These are phyloP conservation scores for Choristoneura fumiferana DNA, from an alignment of 1,140 invertebrate genomes.

Conservation along the genomic window DNA sequence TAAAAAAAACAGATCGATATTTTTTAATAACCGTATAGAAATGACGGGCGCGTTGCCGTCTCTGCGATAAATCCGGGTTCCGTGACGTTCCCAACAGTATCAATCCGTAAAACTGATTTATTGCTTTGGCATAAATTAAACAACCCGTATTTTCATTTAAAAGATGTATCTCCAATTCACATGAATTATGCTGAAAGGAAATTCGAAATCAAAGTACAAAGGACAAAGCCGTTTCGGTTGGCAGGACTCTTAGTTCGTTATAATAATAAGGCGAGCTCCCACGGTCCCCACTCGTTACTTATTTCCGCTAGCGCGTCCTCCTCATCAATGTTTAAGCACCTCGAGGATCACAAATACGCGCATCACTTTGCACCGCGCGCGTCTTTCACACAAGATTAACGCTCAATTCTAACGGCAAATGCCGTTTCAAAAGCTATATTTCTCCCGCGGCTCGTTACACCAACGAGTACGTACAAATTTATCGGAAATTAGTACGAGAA, in stretches of 20 bases:
- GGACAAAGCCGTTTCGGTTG: no score
- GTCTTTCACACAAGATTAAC: slow-evolving; percentile 75
- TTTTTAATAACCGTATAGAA: background rate
- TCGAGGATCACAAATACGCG: slow-evolving; percentile 35
- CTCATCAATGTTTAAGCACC: slow-evolving; percentile 18
- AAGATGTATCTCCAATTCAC: no score
- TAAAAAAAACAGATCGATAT: background rate
- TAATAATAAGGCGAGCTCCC: background rate
- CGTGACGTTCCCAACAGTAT: background rate
- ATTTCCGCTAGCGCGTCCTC: slow-evolving; percentile 8
- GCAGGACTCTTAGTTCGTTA: slow-evolving; percentile 3
- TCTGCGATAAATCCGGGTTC: background rate
- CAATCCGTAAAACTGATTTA: slow-evolving; percentile 1
- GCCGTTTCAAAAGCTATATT: slow-evolving; percentile 73
- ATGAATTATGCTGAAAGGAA: no score
- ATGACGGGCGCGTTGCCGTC: background rate
- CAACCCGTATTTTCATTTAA: no score
- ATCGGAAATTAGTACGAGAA: slow-evolving; percentile 67
- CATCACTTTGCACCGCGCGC: slow-evolving; percentile 33
- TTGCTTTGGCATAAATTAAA: background rate
- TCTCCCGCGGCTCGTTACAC: slow-evolving; percentile 64
- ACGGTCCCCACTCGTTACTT: slow-evolving; percentile 12
- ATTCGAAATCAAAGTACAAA: no score
- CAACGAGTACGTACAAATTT: slow-evolving; percentile 68
- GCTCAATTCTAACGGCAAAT: slow-evolving; percentile 73